Percentiles rank a stretch among this genome's conserved stretches.
Conservation (phyloP, 2,113 vertebrate genomes). For the Petroica traversi region DNA sequence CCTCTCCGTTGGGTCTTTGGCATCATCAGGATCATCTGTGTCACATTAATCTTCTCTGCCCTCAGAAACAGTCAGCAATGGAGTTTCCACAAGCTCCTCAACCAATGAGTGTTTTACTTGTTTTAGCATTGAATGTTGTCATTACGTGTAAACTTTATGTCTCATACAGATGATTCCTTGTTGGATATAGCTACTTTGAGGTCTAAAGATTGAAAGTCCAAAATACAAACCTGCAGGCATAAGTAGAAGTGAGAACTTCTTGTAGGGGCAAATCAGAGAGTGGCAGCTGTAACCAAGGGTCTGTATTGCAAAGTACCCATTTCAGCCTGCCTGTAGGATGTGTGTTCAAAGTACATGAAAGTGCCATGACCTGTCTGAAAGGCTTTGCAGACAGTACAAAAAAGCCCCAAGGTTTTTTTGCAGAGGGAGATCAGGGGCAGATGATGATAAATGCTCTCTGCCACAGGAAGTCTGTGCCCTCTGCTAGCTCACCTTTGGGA, state of each 20-base stretch:
- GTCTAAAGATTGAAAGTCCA: not conserved
- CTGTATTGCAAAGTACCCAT: not conserved
- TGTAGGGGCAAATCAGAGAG: fast-evolving
- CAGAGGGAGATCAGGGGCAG: not conserved
- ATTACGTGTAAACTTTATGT: not conserved
- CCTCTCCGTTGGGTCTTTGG: not conserved
- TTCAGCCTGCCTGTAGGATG: not conserved
- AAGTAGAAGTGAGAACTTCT: not conserved
- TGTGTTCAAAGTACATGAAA: too few species aligned
- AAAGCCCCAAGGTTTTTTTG: not conserved
- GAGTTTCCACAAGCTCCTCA: not conserved
- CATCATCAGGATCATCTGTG: not conserved
- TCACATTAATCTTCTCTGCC: not conserved
- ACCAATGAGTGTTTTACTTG: not conserved
- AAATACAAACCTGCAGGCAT: not conserved
- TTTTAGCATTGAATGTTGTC: not conserved
- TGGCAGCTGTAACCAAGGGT: not conserved
- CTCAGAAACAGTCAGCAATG: not conserved
- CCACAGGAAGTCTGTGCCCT: not conserved
- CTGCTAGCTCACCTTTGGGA: not conserved
- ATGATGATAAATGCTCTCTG: not conserved
- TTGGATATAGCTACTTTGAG: not conserved
- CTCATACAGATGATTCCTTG: not conserved
- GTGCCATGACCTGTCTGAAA: not conserved
- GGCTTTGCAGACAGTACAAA: not conserved